Conservation (phyloP, 2,113 vertebrate genomes). For the Oenanthe oenanthe region DNA sequence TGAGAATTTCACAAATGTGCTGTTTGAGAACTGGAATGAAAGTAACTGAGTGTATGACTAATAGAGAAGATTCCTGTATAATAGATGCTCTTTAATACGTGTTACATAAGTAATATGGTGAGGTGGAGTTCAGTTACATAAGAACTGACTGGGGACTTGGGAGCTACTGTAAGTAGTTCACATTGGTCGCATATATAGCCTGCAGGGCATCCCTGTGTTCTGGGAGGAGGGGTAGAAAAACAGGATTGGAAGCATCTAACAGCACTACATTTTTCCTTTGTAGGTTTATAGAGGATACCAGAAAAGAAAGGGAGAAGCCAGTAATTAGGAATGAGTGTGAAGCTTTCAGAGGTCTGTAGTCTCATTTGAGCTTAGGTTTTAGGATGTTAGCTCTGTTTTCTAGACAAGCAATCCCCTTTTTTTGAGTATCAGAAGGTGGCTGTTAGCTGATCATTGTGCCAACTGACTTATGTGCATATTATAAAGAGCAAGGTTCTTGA, state of each 20-base stretch:
- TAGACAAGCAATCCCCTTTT: background rate
- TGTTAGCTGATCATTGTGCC: background rate
- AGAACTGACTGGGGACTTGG: background rate
- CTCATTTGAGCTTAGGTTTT: background rate
- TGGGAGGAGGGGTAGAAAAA: background rate
- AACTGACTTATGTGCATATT: background rate
- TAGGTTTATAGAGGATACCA: background rate
- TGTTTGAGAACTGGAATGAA: background rate
- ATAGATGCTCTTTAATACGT: background rate
- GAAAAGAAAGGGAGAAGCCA: background rate
- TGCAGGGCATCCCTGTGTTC: background rate
- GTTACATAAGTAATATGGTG: constrained; percentile 25
- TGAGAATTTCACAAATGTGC: background rate
- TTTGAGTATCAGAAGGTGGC: background rate
- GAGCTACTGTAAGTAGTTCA: background rate
- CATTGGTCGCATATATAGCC: background rate
- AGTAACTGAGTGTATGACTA: constrained; percentile 13
- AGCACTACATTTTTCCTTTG: background rate
- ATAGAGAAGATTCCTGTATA: background rate
- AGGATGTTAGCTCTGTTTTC: background rate
- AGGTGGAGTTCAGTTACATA: constrained; percentile 41
- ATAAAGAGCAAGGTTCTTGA: background rate
- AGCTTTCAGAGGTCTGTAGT: background rate
- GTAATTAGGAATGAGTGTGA: background rate
- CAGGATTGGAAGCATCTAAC: background rate